A percentile compares a stretch with the other conserved stretches of the same genome.
Evolutionary conservation across 2,113 vertebrate species (phyloP).

Genomic region (Merops nubicus): DNA sequence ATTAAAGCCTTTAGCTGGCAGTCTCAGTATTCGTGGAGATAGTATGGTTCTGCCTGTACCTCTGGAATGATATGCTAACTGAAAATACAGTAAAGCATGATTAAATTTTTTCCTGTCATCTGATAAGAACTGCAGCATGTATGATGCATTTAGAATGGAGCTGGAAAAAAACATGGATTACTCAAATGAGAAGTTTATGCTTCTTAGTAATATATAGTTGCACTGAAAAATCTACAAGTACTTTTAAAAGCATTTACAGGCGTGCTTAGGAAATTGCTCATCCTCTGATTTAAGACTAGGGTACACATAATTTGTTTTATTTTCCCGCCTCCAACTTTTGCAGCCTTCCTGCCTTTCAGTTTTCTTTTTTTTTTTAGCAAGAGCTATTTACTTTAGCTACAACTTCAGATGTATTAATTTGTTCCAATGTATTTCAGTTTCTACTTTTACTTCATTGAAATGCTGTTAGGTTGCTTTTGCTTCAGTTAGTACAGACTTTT

Average conservation of each 20-base stretch:
- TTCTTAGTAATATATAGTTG: not conserved
- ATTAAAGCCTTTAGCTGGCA: not conserved
- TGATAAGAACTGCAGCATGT: not conserved
- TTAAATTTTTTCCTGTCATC: not conserved
- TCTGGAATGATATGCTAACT: not conserved
- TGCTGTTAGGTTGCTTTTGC: not conserved
- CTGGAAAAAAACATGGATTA: not conserved
- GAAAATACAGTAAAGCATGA: not conserved
- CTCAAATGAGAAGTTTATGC: not conserved
- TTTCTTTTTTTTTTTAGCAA: not conserved
- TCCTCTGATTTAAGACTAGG: not conserved
- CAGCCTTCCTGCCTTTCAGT: not conserved
- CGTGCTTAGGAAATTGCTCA: not conserved
- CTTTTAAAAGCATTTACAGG: not conserved
- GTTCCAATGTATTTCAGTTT: not conserved
- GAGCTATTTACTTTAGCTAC: not conserved
- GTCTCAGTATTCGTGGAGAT: not conserved
- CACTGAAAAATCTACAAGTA: not conserved
- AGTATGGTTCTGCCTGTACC: not conserved
- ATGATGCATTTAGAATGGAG: not conserved
- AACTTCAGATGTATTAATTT: not conserved
- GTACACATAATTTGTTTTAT: not conserved
- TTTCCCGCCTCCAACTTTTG: not conserved
- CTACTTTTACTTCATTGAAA: not conserved
- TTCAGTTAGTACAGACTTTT: not conserved